Evolutionary conservation across 2,113 vertebrate genomes (phyloP).

Genomic region (Colaptes auratus): DNA sequence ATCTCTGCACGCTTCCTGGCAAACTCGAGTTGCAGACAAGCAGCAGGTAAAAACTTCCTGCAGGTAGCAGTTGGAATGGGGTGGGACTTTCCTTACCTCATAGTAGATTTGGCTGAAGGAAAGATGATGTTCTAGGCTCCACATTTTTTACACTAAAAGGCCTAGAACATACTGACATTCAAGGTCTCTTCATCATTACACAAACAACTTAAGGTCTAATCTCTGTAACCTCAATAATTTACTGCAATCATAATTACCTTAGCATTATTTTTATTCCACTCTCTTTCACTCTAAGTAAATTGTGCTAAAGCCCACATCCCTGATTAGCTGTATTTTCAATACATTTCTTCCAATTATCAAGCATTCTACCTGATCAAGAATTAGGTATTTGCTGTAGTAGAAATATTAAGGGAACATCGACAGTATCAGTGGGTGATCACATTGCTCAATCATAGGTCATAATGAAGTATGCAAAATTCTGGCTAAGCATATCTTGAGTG

Average conservation of each 20-base stretch:
- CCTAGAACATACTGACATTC: neutral
- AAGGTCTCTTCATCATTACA: neutral
- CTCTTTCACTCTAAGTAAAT: neutral
- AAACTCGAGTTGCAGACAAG: neutral
- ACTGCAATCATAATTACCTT: neutral
- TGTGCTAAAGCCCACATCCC: neutral
- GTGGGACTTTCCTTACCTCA: neutral
- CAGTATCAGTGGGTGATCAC: neutral
- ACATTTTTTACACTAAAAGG: neutral
- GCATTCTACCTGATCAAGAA: neutral
- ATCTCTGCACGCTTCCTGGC: neutral
- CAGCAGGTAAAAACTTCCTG: neutral
- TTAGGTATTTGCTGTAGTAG: neutral
- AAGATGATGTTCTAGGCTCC: neutral
- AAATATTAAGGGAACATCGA: neutral
- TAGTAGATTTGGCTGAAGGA: neutral
- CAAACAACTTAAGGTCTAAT: neutral
- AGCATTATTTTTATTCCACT: neutral
- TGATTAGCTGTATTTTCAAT: neutral
- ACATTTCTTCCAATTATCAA: neutral
- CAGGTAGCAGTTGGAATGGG: neutral
- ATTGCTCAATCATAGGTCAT: neutral
- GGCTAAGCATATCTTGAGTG: neutral
- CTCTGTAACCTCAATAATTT: neutral
- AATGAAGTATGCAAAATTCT: neutral